Conservation (phyloP, 2,888 invertebrate genomes). For the Heliconius sara region DNA sequence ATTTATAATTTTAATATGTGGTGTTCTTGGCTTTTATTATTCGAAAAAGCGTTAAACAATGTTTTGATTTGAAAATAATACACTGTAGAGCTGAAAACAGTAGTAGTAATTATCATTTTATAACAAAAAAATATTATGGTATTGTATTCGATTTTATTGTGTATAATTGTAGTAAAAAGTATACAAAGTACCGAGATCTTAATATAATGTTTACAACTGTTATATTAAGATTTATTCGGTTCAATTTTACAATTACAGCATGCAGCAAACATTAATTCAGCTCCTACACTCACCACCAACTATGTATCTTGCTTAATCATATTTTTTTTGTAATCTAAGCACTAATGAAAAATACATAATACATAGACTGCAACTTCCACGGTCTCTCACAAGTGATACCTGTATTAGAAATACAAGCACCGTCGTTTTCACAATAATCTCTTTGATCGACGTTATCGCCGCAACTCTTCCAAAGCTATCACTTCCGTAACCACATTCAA, state of each 20-base stretch:
- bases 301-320: too few relatives aligned
- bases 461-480: conserved; percentile 43
- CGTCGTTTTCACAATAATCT: conserved; percentile 10
- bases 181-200: not conserved
- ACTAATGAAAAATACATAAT: not conserved
- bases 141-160: not conserved
- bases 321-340: not conserved
- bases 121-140: not conserved
- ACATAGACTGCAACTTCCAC: not conserved
- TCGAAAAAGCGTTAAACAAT: not conserved
- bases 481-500: conserved; percentile 60
- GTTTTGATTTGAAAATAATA: not conserved
- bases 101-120: too few relatives aligned
- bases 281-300: not conserved
- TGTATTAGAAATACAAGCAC: not conserved
- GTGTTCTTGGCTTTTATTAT: not conserved
- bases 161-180: not conserved
- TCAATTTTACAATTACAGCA: not conserved
- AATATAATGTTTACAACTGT: too few relatives aligned
- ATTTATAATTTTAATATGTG: conserved; percentile 14
- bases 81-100: too few relatives aligned
- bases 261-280: not conserved
- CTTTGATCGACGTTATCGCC: conserved; percentile 30
- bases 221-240: not conserved
- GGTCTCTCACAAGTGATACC: not conserved